Evolutionary conservation across 2,797 vertebrate genomes (phyloP).

Genomic region (Phaenicophaeus curvirostris): DNA sequence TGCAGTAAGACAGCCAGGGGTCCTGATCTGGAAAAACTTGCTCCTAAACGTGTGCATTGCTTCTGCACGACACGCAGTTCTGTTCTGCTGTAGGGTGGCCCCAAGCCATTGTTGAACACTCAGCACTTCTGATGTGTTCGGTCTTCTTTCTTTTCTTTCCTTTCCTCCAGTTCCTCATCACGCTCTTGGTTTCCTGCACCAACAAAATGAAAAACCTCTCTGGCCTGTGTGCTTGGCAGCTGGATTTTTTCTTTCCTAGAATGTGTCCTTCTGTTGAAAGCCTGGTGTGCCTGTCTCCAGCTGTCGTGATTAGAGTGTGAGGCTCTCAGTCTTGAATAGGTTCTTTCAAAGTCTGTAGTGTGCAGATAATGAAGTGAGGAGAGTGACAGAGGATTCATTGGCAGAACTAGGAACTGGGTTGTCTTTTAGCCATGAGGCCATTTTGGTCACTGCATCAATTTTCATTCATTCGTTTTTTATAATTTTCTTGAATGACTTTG

Average conservation of each 20-base stretch:
- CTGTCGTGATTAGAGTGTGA: not conserved
- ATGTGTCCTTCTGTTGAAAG: not conserved
- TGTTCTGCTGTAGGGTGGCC: not conserved
- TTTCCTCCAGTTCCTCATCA: not conserved
- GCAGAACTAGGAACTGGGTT: not conserved
- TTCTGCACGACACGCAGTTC: not conserved
- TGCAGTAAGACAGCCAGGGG: not conserved
- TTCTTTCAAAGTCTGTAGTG: not conserved
- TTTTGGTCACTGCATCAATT: not conserved
- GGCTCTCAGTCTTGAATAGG: not conserved
- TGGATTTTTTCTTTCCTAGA: not conserved
- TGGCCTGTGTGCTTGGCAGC: not conserved
- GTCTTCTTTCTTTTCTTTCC: not conserved
- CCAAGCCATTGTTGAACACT: not conserved
- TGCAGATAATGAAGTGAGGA: not conserved
- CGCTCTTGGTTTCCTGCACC: not conserved
- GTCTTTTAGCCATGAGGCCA: not conserved
- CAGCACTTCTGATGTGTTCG: not conserved
- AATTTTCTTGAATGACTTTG: not conserved
- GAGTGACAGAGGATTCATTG: not conserved
- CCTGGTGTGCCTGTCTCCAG: not conserved
- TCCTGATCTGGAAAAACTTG: not conserved
- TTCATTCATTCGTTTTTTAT: not conserved
- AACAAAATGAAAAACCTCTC: not conserved
- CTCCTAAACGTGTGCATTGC: not conserved